Evolutionary conservation across 2,888 invertebrate genomes (phyloP).

Genomic region (Brachynemurus nebulosus): DNA sequence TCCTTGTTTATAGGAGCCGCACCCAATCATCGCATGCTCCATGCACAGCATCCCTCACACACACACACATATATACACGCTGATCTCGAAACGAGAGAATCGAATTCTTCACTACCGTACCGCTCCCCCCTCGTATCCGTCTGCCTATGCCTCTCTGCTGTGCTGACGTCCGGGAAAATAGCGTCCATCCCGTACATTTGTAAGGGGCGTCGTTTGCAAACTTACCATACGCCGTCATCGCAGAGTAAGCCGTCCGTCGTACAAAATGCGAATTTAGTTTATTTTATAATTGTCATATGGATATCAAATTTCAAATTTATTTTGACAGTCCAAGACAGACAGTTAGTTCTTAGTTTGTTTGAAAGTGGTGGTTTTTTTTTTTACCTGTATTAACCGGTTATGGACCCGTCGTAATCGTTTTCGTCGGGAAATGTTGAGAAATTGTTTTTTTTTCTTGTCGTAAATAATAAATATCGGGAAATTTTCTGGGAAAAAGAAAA

Average conservation of each 20-base stretch:
- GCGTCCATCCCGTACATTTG: neutral
- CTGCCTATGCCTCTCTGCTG: too few species aligned
- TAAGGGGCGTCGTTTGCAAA: constrained; percentile 1
- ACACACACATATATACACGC: constrained; percentile 17
- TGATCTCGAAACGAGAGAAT: constrained; percentile 30
- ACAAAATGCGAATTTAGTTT: neutral
- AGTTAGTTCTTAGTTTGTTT: too few species aligned
- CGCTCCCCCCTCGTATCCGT: constrained; percentile 1
- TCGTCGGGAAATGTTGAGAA: too few species aligned
- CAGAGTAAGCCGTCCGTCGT: too few species aligned
- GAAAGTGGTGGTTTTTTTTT: too few species aligned
- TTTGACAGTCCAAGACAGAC: neutral
- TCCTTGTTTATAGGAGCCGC: constrained; percentile 9
- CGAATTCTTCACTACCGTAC: constrained; percentile 21
- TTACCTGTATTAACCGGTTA: too few species aligned
- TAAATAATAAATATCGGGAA: too few species aligned
- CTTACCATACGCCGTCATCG: too few species aligned
- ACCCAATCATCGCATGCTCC: constrained; percentile 12
- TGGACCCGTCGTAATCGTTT: too few species aligned
- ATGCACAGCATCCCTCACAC: constrained; percentile 9
- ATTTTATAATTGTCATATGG: constrained; percentile 1
- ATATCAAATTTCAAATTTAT: constrained; percentile 1
- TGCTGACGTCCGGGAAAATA: neutral
- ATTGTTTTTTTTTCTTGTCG: too few species aligned
- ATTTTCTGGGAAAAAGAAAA: too few species aligned